phyloP scores from a whole-genome alignment of 2,888 invertebrate species.

The Fissipunctia ypsillon region DNA sequence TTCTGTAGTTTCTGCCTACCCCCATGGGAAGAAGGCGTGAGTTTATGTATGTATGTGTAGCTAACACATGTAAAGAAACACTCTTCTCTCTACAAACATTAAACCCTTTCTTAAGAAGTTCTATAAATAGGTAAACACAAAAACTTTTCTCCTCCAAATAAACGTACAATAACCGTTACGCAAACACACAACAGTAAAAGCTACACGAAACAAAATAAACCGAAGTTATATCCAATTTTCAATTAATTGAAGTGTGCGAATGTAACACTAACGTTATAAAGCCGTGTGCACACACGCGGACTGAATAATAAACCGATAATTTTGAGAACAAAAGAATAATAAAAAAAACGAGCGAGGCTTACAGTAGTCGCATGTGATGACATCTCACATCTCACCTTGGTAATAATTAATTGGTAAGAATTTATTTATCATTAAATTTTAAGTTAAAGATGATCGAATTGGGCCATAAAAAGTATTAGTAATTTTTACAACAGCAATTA shows the following conservation, averaged over 20 bases:
- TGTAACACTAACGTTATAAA: conserved; percentile 70
- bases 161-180: conserved; percentile 31
- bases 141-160: conserved; percentile 25
- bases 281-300: conserved; percentile 49
- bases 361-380: no score
- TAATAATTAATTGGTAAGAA: no score
- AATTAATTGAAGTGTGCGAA: conserved; percentile 67
- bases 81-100: neutral
- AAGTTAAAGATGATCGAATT: no score
- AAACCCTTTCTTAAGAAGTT: conserved; percentile 11
- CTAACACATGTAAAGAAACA: neutral
- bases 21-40: no score
- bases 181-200: conserved; percentile 42
- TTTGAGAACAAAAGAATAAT: neutral
- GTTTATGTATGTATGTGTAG: no score
- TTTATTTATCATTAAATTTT: no score
- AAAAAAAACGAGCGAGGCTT: no score
- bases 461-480: no score
- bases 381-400: no score
- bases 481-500: no score
- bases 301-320: neutral
- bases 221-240: conserved; percentile 60
- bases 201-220: conserved; percentile 45
- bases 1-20: no score
- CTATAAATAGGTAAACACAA: neutral